A percentile compares a stretch with the other conserved stretches of the same genome.
phyloP scores from a whole-genome alignment of 2,797 vertebrate genomes.

The Toxotes lorentzi region DNA sequence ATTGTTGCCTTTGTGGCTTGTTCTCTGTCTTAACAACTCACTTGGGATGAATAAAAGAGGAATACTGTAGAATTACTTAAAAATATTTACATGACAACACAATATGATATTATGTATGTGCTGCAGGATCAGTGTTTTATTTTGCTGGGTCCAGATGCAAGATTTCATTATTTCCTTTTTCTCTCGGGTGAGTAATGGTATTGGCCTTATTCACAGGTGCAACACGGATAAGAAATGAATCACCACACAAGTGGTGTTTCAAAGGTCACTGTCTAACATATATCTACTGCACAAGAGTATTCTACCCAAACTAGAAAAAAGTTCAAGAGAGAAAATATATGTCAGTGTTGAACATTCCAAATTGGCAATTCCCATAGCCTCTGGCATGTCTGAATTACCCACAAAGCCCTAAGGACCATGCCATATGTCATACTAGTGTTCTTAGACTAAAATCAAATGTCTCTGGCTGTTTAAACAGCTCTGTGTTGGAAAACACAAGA shows the following conservation, averaged over 20 bases:
- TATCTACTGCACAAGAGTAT: conserved; percentile 23
- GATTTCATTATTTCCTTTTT: conserved; percentile 74
- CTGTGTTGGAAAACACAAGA: conserved; percentile 44
- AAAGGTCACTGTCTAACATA: conserved; percentile 52
- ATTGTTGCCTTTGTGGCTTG: conserved; percentile 47
- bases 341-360: conserved; percentile 56
- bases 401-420: conserved; percentile 62
- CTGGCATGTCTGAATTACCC: conserved; percentile 59
- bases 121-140: conserved; percentile 51
- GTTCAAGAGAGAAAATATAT: conserved; percentile 43
- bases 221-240: conserved; percentile 66
- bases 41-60: conserved; percentile 67
- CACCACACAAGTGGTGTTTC: conserved; percentile 57
- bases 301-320: conserved; percentile 23
- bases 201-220: conserved; percentile 74
- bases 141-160: conserved; percentile 68
- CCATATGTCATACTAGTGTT: conserved; percentile 61
- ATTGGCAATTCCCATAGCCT: conserved; percentile 60
- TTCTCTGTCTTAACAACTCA: conserved; percentile 58
- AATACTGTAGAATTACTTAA: conserved; percentile 50
- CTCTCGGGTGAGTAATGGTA: conserved; percentile 73
- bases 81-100: conserved; percentile 78
- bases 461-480: conserved; percentile 53
- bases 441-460: conserved; percentile 70
- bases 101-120: conserved; percentile 46